phyloP scores from a whole-genome alignment of 1,140 invertebrate genomes.

The Berghia stephanieae region DNA sequence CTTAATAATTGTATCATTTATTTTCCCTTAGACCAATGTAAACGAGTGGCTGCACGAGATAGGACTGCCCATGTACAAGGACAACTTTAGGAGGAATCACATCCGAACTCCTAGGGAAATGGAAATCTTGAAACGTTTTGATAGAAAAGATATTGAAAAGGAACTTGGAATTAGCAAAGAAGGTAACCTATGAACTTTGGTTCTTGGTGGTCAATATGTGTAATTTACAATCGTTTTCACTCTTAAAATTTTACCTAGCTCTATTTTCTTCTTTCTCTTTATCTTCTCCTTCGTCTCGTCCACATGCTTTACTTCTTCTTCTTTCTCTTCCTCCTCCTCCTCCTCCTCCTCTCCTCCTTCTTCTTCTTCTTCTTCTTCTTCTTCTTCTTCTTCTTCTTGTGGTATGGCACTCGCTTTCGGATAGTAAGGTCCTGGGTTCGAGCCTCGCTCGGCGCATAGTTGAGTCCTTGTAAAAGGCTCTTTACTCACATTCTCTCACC shows the following conservation, averaged over 20 bases:
- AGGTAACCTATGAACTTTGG: slow-evolving; percentile 37
- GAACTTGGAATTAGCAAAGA: slow-evolving; percentile 51
- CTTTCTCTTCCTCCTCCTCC: no score
- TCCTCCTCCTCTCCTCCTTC: neutral
- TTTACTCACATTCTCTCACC: no score
- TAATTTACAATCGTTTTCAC: neutral
- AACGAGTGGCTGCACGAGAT: slow-evolving; percentile 48
- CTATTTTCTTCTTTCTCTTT: neutral
- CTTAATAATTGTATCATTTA: neutral
- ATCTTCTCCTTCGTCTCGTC: neutral
- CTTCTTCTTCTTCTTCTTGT: neutral
- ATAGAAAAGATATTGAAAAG: slow-evolving; percentile 42
- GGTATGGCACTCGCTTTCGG: no score
- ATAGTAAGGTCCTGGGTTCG: no score
- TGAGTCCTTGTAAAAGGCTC: no score
- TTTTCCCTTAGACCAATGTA: slow-evolving; percentile 33
- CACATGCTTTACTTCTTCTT: no score
- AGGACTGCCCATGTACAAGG: slow-evolving; percentile 45
- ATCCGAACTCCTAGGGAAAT: slow-evolving; percentile 46
- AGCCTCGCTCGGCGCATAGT: no score
- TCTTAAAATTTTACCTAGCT: neutral
- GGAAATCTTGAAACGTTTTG: slow-evolving; percentile 49
- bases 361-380: neutral
- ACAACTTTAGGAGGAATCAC: slow-evolving; percentile 47
- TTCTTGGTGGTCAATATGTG: no score